Conservation (phyloP, 2,113 vertebrate species). For the Polyodon spathula region DNA sequence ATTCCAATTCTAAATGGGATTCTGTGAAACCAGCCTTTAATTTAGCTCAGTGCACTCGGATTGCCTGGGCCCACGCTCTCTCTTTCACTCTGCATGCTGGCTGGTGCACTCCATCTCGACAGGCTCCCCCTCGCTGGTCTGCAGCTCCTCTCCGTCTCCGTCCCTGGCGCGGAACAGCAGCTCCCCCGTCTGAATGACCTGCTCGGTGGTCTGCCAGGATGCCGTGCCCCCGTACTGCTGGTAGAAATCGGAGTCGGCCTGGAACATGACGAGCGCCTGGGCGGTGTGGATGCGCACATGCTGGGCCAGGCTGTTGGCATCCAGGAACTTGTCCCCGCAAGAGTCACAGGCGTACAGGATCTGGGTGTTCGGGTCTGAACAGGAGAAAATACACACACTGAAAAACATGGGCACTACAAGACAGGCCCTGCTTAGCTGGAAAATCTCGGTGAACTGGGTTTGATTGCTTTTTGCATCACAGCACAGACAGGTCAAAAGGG, state of each 20-base stretch:
- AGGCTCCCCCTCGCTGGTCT: slow-evolving; percentile 19
- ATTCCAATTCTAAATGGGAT: too few species aligned
- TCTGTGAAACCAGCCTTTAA: too few species aligned
- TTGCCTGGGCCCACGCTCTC: too few species aligned
- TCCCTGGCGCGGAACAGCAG: slow-evolving; percentile 68
- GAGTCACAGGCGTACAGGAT: slow-evolving; percentile 93
- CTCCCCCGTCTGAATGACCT: slow-evolving; percentile 74
- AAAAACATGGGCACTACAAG: background rate
- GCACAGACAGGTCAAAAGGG: too few species aligned
- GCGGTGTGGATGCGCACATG: slow-evolving; percentile 95
- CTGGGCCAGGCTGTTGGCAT: slow-evolving; percentile 83
- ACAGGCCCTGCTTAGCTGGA: too few species aligned
- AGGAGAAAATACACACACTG: background rate
- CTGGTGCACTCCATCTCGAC: slow-evolving; percentile 34
- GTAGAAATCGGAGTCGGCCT: slow-evolving; percentile 91
- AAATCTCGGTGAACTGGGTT: too few species aligned
- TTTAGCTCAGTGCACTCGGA: too few species aligned
- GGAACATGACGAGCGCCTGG: slow-evolving; percentile 95
- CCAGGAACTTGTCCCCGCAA: slow-evolving; percentile 90
- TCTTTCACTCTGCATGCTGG: slow-evolving; percentile 22
- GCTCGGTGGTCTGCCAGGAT: slow-evolving; percentile 71
- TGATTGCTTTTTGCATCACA: too few species aligned
- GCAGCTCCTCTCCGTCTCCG: slow-evolving; percentile 26
- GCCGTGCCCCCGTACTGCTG: slow-evolving; percentile 69
- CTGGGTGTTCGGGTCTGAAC: slow-evolving; percentile 88